Conservation (phyloP, 2,888 invertebrate genomes). For the Malthinus seriepunctatus region DNA sequence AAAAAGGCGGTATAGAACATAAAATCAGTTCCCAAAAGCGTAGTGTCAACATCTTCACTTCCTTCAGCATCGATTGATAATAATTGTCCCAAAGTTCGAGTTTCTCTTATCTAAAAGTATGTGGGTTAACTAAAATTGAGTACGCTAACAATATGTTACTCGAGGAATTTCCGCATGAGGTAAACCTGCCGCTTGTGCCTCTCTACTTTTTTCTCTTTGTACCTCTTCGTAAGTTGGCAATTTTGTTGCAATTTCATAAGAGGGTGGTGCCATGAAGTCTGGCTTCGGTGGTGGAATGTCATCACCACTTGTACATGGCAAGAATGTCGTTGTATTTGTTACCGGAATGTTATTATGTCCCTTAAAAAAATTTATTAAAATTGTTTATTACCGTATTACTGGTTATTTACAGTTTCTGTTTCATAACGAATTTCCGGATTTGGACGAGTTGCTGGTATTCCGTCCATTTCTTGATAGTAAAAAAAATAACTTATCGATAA, state of each 20-base stretch:
- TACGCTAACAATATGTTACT: conserved; percentile 6
- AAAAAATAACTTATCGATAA: not conserved
- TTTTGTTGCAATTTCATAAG: conserved; percentile 81
- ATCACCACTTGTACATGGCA: conserved; percentile 50
- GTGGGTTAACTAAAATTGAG: conserved; percentile 6
- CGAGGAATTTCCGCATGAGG: conserved; percentile 27
- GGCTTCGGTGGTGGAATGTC: conserved; percentile 82
- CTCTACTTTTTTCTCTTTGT: conserved; percentile 81
- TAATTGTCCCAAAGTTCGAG: conserved; percentile 51
- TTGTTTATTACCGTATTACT: not conserved
- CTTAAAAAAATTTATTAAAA: not conserved
- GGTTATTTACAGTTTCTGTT: conserved; percentile 17
- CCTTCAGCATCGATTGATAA: conserved; percentile 77
- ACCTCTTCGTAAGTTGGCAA: conserved; percentile 92
- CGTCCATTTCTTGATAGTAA: conserved; percentile 13
- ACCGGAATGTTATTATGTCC: not conserved
- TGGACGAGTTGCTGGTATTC: conserved; percentile 17
- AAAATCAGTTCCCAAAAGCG: conserved; percentile 87
- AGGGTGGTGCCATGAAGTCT: conserved; percentile 86
- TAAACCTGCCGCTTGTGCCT: conserved; percentile 57
- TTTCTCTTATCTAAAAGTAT: conserved; percentile 44
- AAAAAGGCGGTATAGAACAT: conserved; percentile 93
- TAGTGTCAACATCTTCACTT: conserved; percentile 76
- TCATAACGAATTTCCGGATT: conserved; percentile 12
- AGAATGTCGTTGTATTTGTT: conserved; percentile 18